These are phyloP conservation scores for Malthinus seriepunctatus DNA, from an alignment of 2,888 invertebrate genomes.

Conservation along the genomic window DNA sequence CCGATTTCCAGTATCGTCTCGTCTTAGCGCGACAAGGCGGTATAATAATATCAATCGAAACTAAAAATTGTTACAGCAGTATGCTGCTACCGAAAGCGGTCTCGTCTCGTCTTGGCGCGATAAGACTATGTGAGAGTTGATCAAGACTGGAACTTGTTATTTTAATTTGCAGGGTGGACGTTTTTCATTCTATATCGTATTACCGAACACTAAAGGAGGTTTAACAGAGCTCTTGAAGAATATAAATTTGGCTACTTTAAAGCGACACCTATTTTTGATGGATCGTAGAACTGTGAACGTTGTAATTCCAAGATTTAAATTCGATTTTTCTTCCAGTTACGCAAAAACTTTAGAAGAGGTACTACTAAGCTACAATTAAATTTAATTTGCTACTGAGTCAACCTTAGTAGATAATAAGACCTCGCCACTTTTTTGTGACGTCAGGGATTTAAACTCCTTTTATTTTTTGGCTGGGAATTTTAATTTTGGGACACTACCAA, in stretches of 20 bases:
- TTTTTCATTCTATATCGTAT: constrained; percentile 72
- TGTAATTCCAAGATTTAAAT: constrained; percentile 74
- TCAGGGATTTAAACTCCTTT: no score
- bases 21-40: no score
- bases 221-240: constrained; percentile 62
- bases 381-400: not conserved
- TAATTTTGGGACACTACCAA: no score
- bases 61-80: no score
- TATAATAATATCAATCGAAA: no score
- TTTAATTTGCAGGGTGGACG: constrained; percentile 64
- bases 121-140: no score
- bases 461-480: no score
- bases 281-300: constrained; percentile 64
- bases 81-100: no score
- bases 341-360: constrained; percentile 66
- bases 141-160: not conserved
- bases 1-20: no score
- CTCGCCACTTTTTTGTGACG: no score
- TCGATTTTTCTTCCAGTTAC: constrained; percentile 68
- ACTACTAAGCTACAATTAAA: constrained; percentile 37
- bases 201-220: constrained; percentile 69
- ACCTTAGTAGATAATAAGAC: no score
- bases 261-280: constrained; percentile 63
- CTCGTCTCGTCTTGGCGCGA: no score
- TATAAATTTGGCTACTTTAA: constrained; percentile 60